Evolutionary conservation across 2,797 vertebrate genomes (phyloP), one percentile per base, ranked within the genome.

Genomic region (Steatocranus sp.): DNA sequence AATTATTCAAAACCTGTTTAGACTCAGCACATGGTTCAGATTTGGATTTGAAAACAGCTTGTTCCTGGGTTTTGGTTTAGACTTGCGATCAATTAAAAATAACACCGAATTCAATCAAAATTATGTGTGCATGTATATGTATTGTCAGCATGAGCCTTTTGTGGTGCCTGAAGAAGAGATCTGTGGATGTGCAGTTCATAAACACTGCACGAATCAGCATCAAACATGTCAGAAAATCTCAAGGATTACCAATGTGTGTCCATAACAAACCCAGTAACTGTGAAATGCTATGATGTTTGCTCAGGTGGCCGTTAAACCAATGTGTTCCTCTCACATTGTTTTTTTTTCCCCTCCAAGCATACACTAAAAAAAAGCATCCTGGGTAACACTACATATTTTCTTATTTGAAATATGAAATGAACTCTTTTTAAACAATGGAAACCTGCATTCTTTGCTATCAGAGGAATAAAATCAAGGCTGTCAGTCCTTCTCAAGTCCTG

Each of bases 261-360:
- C 18, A 61, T 11, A 86, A 68, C 83, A 75, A 85, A 85, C 74
- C 80, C 83, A 83, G 73, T 84, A 78, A 80, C 83, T 82, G 81
- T 76, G 81, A 88, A 78, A 78, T 6, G 61, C 66, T 87, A 82
- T 82, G 79, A 82, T 88, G 86, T 88, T 91, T 88, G 85, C 61
- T 83, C 86, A 90, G 87, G 82, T 89, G 83, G 75, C 85, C 82
- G 73, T 73, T 79, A 75, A 86, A 91, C 87, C 88, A 86, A 81
- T 48, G 75, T 61, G 85, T 76, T 36, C 32, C 14, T 41, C 34
- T 82, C 63, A 48, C 20, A 23, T 54, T 30, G 70, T 2, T 3
- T 49, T 75, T 79, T 23, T 27, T 27, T 27, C 4, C 76, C 73
- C 51, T 83, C 49, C 34, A 54, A 15, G 20, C 18, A 34, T 1